Percentiles rank a stretch among this genome's conserved stretches.
Evolutionary conservation across 2,797 vertebrate species (phyloP).

Genomic region (Capromys pilorides): DNA sequence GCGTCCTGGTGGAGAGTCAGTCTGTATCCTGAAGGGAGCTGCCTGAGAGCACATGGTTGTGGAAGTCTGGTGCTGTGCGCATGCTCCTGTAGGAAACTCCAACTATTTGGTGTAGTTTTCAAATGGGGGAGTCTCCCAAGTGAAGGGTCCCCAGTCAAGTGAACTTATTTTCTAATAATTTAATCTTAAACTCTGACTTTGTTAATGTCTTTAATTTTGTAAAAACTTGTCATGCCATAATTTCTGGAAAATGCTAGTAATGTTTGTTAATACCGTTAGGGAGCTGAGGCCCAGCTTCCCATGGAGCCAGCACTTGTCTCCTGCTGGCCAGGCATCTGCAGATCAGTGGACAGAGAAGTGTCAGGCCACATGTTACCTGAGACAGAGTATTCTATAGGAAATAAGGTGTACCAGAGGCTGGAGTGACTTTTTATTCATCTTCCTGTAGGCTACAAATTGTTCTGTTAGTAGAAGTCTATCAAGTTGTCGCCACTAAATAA

Average conservation of each 20-base stretch:
- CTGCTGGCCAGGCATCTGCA: background rate
- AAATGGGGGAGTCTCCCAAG: background rate
- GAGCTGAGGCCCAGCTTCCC: background rate
- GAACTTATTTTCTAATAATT: slow-evolving; percentile 21
- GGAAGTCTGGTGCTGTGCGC: background rate
- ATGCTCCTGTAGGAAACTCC: background rate
- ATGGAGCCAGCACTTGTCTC: background rate
- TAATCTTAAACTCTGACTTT: slow-evolving; percentile 42
- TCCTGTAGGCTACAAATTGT: slow-evolving; percentile 73
- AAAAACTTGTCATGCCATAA: slow-evolving; percentile 13
- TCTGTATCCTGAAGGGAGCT: background rate
- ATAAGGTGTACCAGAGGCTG: background rate
- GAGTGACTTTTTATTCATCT: slow-evolving; percentile 80
- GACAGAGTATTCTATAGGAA: background rate
- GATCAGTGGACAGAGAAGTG: background rate
- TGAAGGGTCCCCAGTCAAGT: background rate
- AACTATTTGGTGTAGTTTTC: background rate
- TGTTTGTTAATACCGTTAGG: slow-evolving; percentile 8
- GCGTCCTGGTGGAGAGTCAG: background rate
- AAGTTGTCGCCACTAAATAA: slow-evolving; percentile 40
- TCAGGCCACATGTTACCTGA: background rate
- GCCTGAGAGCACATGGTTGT: background rate
- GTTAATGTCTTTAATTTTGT: slow-evolving; percentile 13
- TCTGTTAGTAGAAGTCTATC: slow-evolving; percentile 76
- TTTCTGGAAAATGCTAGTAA: slow-evolving; percentile 15